Conservation (phyloP, 1,140 invertebrate genomes). For the Megalonaias nervosa region DNA sequence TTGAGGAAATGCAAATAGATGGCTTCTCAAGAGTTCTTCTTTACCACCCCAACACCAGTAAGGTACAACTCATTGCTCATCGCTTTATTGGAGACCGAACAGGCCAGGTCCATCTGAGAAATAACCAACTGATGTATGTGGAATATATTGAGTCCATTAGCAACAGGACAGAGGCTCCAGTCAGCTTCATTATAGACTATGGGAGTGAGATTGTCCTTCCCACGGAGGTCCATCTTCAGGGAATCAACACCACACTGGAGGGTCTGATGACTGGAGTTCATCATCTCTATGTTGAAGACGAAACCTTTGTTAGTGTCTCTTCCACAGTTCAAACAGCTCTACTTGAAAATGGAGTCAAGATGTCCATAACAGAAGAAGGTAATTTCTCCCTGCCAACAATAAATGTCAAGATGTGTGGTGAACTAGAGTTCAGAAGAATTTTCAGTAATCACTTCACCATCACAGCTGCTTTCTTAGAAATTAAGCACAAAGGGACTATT, state of each 20-base stretch:
- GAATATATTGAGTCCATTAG: conserved; percentile 60
- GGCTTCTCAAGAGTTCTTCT: conserved; percentile 51
- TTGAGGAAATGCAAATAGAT: conserved; percentile 56
- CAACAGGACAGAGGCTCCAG: conserved; percentile 59
- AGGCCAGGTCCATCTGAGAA: conserved; percentile 55
- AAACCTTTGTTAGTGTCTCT: conserved; percentile 38
- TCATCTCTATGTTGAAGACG: conserved; percentile 56
- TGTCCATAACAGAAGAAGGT: conserved; percentile 45
- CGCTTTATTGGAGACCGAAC: conserved; percentile 54
- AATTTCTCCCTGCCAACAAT: conserved; percentile 56
- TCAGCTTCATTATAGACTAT: conserved; percentile 59
- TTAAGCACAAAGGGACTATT: conserved; percentile 52
- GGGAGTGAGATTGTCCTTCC: conserved; percentile 57
- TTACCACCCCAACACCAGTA: conserved; percentile 42
- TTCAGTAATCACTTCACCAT: conserved; percentile 44
- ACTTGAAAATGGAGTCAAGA: conserved; percentile 50
- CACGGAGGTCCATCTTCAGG: conserved; percentile 61
- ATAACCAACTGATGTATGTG: conserved; percentile 44
- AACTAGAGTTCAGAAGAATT: conserved; percentile 49
- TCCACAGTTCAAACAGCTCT: conserved; percentile 57
- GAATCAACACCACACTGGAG: conserved; percentile 50
- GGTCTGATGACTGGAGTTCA: conserved; percentile 59
- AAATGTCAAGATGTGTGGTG: conserved; percentile 47
- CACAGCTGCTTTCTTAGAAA: conserved; percentile 52
- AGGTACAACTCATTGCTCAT: conserved; percentile 46